Evolutionary conservation across 2,113 vertebrate species (phyloP).

Genomic region (Antennarius striatus): DNA sequence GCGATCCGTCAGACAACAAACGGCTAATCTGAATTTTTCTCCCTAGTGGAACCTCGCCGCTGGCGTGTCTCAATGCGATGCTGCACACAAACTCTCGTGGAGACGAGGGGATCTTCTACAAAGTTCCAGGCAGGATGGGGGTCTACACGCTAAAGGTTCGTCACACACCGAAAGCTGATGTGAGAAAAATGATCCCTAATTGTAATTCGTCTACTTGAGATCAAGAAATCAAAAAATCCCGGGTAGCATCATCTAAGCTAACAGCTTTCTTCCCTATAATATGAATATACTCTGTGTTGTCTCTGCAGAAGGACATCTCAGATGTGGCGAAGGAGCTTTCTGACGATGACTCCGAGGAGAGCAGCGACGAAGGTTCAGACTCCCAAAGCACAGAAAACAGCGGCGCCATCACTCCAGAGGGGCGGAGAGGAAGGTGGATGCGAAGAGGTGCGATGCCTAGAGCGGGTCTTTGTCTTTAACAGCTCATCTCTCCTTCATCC

Average conservation of each 20-base stretch:
- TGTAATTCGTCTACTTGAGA: background rate
- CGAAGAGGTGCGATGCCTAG: conserved; percentile 84
- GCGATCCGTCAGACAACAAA: conserved; percentile 20
- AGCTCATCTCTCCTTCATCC: too few relatives aligned
- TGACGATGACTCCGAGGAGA: conserved; percentile 89
- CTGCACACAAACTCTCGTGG: conserved; percentile 97
- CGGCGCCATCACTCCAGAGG: conserved; percentile 80
- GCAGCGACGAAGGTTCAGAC: conserved; percentile 89
- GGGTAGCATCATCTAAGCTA: too few relatives aligned
- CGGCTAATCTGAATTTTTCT: conserved; percentile 52
- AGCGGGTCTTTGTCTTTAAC: too few relatives aligned
- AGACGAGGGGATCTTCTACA: conserved; percentile 99
- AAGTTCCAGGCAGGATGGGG: conserved; percentile 97
- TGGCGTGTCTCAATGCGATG: conserved; percentile 98
- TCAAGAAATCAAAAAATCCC: background rate
- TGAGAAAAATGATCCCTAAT: background rate
- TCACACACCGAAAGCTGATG: conserved; percentile 7
- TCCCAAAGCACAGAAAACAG: conserved; percentile 83
- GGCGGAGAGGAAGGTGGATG: conserved; percentile 87
- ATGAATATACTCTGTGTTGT: too few relatives aligned
- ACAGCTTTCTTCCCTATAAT: too few relatives aligned
- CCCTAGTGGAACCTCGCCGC: conserved; percentile 92
- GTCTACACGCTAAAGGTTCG: conserved; percentile 98
- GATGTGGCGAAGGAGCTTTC: conserved; percentile 89
- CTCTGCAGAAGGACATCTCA: conserved; percentile 87